A percentile compares a stretch with the other conserved stretches of the same genome.
phyloP scores from a whole-genome alignment of 2,888 invertebrate genomes.

The Tenthredo mesomela region DNA sequence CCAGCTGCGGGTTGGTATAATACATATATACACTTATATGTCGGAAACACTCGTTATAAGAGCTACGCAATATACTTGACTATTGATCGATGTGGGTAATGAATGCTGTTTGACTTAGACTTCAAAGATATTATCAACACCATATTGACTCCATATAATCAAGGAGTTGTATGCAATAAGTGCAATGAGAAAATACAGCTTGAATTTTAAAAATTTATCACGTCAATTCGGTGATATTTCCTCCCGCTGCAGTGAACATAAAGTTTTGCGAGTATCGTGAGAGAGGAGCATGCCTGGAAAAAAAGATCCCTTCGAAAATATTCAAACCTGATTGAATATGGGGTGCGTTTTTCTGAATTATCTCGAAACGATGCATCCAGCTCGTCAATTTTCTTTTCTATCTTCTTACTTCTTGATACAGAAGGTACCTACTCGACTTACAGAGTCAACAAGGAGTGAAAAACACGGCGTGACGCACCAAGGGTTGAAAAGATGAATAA shows the following conservation, averaged over 20 bases:
- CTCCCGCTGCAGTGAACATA: no score
- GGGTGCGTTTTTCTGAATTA: background rate
- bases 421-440: background rate
- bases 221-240: no score
- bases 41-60: background rate
- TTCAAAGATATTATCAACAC: background rate
- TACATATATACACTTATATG: background rate
- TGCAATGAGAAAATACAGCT: background rate
- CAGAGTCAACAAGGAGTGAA: background rate
- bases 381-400: background rate
- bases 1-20: no score
- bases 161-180: background rate
- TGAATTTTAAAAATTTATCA: no score
- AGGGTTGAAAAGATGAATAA: background rate
- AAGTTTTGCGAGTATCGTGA: no score
- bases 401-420: background rate
- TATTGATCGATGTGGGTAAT: constrained; percentile 3
- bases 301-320: no score
- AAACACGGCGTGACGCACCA: background rate
- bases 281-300: no score
- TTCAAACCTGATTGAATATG: no score
- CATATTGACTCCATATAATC: background rate
- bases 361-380: background rate
- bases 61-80: background rate
- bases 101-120: constrained; percentile 3